Conservation (phyloP, 1,140 invertebrate species). For the Brachystomella parvula region DNA sequence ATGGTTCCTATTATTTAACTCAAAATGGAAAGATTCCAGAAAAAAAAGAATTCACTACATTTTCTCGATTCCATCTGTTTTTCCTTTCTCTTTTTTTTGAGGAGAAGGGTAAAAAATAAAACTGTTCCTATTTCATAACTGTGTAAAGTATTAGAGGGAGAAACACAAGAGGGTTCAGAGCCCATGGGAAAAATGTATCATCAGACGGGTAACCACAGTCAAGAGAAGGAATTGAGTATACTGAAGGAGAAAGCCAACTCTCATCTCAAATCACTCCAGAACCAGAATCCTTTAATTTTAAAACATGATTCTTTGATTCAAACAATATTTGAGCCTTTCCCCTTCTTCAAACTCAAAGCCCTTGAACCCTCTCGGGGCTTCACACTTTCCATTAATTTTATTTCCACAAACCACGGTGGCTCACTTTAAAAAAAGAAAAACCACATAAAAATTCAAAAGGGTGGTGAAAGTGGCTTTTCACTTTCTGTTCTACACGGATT, state of each 20-base stretch:
- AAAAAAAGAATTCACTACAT: neutral
- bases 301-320: constrained; percentile 9
- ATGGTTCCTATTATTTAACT: constrained; percentile 6
- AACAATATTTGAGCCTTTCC: neutral
- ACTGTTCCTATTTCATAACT: constrained; percentile 1
- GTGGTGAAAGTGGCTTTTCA: neutral
- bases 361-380: constrained; percentile 20
- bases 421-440: neutral
- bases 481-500: neutral
- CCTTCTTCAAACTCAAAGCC: constrained; percentile 10
- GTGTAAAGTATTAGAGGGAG: neutral
- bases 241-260: constrained; percentile 10
- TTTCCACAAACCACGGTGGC: neutral
- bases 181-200: constrained; percentile 32
- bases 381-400: constrained; percentile 16
- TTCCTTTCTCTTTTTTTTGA: no score
- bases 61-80: neutral
- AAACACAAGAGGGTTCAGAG: constrained; percentile 5
- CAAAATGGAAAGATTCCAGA: constrained; percentile 5
- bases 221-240: neutral
- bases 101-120: neutral
- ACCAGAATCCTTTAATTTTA: constrained; percentile 32
- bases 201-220: constrained; percentile 21
- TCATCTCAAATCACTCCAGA: constrained; percentile 27
- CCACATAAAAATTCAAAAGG: constrained; percentile 8